Base-by-base conservation (phyloP, 2,113 vertebrate species). In the Falcunculus frontatus region DNA sequence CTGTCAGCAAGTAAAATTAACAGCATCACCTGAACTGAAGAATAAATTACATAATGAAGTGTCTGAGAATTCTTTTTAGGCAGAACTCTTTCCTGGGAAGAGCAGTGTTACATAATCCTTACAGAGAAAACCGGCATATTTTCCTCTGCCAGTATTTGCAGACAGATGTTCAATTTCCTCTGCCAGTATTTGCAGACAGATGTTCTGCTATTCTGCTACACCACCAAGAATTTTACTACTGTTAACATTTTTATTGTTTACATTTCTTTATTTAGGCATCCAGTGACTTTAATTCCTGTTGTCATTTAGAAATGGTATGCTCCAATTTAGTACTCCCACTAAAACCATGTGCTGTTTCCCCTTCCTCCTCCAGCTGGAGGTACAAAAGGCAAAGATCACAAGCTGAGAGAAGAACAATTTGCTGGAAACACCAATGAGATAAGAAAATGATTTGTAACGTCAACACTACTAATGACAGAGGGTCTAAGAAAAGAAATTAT, bases 1-100 rank as follows among this genome's bases (percentile, higher is more conserved):
- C 33, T 73, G 20, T 14, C 44, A 92, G 76, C 27, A 70, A 86
- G 65, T 67, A 94, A 96, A 96, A 97, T 95, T 90, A 97, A 69
- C 21, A 91, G 57, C 56, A 85, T 70, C 42, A 84, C 82, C 90
- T 94, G 57, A 96, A 92, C 68, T 72, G 26, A 47, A 70, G 33
- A 94, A 50, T 39, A 95, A 96, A 81, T 84, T 82, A 89, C 44
- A 77, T 88, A 93, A 67, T 84, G 52, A 95, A 84, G 25, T 59
- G 18, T 72, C 75, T 82, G 59, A 93, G 56, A 81, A 63, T 19
- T n/a, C 8, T 29, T 78, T 86, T 87, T 20, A 78, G 35, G 19
- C 6, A 41, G 20, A 91, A 70, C 15, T 15, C 27, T 84, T 77
- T 68, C 37, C 67, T 35, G 6, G 20, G 8, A 68, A 89, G 13